Conservation (phyloP, 2,888 invertebrate species). For the Eulithis prunata region DNA sequence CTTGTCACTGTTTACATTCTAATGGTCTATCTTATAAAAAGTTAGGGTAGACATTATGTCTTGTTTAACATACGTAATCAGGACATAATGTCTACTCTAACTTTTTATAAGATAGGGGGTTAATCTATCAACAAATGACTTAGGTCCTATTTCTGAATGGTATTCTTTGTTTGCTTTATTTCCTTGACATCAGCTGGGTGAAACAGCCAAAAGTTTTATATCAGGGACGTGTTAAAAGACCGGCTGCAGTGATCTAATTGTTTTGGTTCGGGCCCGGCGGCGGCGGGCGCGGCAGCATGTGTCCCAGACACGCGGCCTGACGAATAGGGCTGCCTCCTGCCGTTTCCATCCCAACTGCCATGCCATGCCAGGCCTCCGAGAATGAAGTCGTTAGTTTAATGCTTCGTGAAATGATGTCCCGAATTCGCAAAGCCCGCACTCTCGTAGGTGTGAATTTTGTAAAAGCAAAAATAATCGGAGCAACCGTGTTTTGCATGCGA, state of each 20-base stretch:
- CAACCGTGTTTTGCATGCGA: constrained; percentile 29
- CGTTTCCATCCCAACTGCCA: constrained; percentile 13
- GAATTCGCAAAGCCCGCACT: constrained; percentile 46
- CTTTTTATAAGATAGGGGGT: no score
- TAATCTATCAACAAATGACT: constrained; percentile 38
- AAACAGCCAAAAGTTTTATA: constrained; percentile 53
- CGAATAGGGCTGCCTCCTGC: constrained; percentile 65
- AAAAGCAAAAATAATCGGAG: constrained; percentile 34
- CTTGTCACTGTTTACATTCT: constrained; percentile 43
- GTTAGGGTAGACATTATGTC: no score
- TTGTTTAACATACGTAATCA: no score
- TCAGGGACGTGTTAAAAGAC: constrained; percentile 57
- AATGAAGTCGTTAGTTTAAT: constrained; percentile 60
- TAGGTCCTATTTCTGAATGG: constrained; percentile 32
- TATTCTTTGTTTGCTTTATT: constrained; percentile 40
- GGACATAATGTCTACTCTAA: no score
- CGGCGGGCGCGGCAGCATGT: constrained; percentile 49
- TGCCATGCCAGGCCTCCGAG: constrained; percentile 38
- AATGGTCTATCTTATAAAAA: no score
- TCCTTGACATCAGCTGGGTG: constrained; percentile 40
- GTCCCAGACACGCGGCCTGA: constrained; percentile 48
- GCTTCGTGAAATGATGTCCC: constrained; percentile 52
- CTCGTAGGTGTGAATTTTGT: constrained; percentile 38
- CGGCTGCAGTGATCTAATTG: constrained; percentile 68
- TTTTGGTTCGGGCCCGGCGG: constrained; percentile 68